A percentile compares a stretch with the other conserved stretches of the same genome.
Evolutionary conservation across 2,797 vertebrate genomes (phyloP).

Genomic region (Catostomus latipinnis): DNA sequence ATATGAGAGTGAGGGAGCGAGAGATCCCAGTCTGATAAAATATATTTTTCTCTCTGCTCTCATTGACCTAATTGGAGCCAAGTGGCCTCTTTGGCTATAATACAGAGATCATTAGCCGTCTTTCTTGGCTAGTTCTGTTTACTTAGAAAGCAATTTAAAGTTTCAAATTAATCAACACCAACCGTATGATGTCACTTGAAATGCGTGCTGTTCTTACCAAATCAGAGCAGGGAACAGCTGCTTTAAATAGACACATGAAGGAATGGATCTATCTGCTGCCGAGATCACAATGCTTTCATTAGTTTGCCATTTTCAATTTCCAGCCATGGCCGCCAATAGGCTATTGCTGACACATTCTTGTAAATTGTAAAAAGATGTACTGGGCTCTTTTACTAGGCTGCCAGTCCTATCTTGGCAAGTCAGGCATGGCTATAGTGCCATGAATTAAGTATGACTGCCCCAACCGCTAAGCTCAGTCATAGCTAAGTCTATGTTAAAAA

Average conservation of each 20-base stretch:
- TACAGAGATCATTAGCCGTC: conserved; percentile 72
- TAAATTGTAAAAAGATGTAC: conserved; percentile 77
- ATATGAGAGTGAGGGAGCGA: conserved; percentile 45
- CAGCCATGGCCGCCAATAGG: conserved; percentile 76
- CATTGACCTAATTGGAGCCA: conserved; percentile 85
- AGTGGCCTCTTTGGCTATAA: conserved; percentile 81
- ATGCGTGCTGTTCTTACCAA: conserved; percentile 79
- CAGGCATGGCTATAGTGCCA: conserved; percentile 63
- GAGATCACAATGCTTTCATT: conserved; percentile 74
- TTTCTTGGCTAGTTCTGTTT: conserved; percentile 76
- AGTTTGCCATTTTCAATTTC: conserved; percentile 73
- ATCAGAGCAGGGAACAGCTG: conserved; percentile 82
- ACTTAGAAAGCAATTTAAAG: conserved; percentile 80
- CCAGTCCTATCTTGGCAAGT: conserved; percentile 68
- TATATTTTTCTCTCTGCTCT: conserved; percentile 53
- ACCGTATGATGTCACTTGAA: conserved; percentile 82
- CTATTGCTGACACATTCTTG: conserved; percentile 80
- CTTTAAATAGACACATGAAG: conserved; percentile 80
- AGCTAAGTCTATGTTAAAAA: conserved; percentile 7
- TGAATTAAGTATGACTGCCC: conserved; percentile 69
- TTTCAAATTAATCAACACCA: conserved; percentile 82
- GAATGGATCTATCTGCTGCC: conserved; percentile 66
- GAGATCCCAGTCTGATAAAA: conserved; percentile 60
- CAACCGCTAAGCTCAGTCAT: conserved; percentile 60
- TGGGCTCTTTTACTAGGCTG: conserved; percentile 59